Evolutionary conservation across 2,797 vertebrate species (phyloP).

Genomic region (Esox masquinongy): DNA sequence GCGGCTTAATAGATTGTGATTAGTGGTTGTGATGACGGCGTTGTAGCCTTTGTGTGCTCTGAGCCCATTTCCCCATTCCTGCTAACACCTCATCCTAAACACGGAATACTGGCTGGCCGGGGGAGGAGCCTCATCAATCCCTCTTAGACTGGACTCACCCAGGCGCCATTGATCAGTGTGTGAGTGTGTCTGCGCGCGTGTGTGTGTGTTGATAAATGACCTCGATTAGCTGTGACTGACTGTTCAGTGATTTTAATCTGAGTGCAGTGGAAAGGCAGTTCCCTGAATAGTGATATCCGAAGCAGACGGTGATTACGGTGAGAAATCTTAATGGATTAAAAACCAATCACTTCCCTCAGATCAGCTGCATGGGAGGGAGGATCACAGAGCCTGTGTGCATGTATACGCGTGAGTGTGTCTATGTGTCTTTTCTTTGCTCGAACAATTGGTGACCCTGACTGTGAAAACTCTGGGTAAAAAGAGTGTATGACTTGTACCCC

Average conservation of each 20-base stretch:
- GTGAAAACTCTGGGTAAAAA: background rate
- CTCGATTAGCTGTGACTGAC: slow-evolving; percentile 73
- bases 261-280: slow-evolving; percentile 64
- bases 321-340: slow-evolving; percentile 71
- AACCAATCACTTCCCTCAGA: slow-evolving; percentile 59
- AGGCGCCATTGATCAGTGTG: slow-evolving; percentile 56
- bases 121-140: slow-evolving; percentile 59
- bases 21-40: slow-evolving; percentile 37
- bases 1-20: slow-evolving; percentile 40
- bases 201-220: slow-evolving; percentile 70
- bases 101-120: slow-evolving; percentile 26
- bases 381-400: background rate
- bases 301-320: slow-evolving; percentile 61
- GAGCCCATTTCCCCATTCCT: slow-evolving; percentile 11
- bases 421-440: background rate
- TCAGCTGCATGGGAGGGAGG: slow-evolving; percentile 25
- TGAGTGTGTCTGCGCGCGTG: slow-evolving; percentile 16
- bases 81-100: slow-evolving; percentile 16
- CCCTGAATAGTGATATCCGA: slow-evolving; percentile 60
- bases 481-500: background rate
- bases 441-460: slow-evolving; percentile 5
- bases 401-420: slow-evolving; percentile 4
- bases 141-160: slow-evolving; percentile 46
- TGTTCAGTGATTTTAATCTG: slow-evolving; percentile 71
- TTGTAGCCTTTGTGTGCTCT: slow-evolving; percentile 9